Evolutionary conservation across 2,888 invertebrate genomes (phyloP), one percentile per base, ranked within the genome.

Genomic region (Leucania comma): DNA sequence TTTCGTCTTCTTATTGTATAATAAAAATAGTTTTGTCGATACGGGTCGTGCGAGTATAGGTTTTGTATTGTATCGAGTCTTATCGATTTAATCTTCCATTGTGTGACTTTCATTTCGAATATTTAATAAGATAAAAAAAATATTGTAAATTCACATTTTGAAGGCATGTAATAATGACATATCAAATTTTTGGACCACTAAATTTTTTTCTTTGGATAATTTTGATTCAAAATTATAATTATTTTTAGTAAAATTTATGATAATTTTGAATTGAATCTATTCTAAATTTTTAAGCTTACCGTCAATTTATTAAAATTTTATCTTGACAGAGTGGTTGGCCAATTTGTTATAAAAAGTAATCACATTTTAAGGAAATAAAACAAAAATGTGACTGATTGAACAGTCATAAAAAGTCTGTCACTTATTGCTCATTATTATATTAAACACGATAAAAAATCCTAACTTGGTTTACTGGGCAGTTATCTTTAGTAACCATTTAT

Each of bases 1-100:
- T 84, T 89, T 88, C 79, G 90, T 91, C 83, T 91, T 93, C 90
- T 88, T 82, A 90, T 78, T 89, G 87, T 90, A 89, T 86, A 86
- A 85, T 87, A 80, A 78, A 78, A 83, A 86, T 84, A 86, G 78
- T 86, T 86, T 85, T 87, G 84, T 88, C 86, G 86, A 89, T 89
- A 90, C 88, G 79, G 81, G 79, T 84, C 89, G 87, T 89, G 86
- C 86, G 89, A 89, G 80, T 83, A 77, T 86, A 85, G 84, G 82
- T 86, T 85, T 87, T 90, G 86, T 85, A 85, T 82, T 89, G 83
- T 86, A 89, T 90, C 85, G 87, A 91, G 87, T 91, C 88, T 87
- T 85, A 87, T 83, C 86, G 83, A 88, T 87, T 81, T 80, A 77
- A 84, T 87, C 89, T 89, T 89, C 89, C 89, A 89, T 83, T 75